phyloP scores from a whole-genome alignment of 1,140 invertebrate species.

The Drosophila ficusphila region DNA sequence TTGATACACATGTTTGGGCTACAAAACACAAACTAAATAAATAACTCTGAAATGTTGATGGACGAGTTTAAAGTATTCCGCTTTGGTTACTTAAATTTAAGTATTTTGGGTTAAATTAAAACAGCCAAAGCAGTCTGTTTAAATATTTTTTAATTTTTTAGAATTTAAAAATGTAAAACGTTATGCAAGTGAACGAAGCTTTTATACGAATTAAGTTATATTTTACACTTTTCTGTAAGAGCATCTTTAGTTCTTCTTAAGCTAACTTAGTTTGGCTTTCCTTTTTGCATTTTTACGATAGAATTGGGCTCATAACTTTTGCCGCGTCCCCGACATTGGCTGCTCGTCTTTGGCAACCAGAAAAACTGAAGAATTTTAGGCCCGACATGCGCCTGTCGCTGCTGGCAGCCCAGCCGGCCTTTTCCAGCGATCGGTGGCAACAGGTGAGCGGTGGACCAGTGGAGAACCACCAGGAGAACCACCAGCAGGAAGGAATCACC shows the following conservation, averaged over 20 bases:
- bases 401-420: slow-evolving; percentile 42
- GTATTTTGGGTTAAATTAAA: too few species aligned
- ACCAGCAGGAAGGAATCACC: background rate
- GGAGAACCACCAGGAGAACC: background rate
- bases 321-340: slow-evolving; percentile 38
- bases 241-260: background rate
- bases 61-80: background rate
- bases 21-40: background rate
- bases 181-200: background rate
- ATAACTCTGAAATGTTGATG: background rate
- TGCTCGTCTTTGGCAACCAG: slow-evolving; percentile 62
- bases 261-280: background rate
- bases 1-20: slow-evolving; percentile 1
- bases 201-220: background rate
- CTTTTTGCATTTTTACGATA: slow-evolving; percentile 77
- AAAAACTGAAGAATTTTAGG: slow-evolving; percentile 66
- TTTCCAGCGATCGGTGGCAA: slow-evolving; percentile 8
- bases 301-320: slow-evolving; percentile 80
- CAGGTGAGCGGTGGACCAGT: slow-evolving; percentile 21
- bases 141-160: too few species aligned
- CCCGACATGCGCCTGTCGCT: slow-evolving; percentile 59
- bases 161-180: too few species aligned
- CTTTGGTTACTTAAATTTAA: too few species aligned
- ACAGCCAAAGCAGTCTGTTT: too few species aligned
- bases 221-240: background rate